Percentiles rank a stretch among this genome's conserved stretches.
Evolutionary conservation across 2,113 vertebrate genomes (phyloP).

Genomic region (Aptenodytes patagonicus): DNA sequence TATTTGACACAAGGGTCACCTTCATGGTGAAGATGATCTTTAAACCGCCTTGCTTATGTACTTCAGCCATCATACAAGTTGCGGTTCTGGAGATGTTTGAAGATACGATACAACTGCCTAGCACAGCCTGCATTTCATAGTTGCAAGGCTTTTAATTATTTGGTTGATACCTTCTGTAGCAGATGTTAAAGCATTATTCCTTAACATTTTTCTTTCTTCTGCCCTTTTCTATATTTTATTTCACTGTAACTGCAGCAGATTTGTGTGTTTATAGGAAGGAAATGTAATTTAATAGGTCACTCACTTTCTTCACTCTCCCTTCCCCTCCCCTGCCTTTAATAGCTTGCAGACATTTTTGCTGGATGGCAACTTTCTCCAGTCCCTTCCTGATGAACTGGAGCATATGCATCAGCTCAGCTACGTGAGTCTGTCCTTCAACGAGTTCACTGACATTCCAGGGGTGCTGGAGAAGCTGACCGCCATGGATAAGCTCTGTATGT

Average conservation of each 20-base stretch:
- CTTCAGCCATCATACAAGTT: neutral
- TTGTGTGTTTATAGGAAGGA: slow-evolving; percentile 10
- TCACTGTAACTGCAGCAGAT: neutral
- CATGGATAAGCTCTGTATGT: slow-evolving; percentile 96
- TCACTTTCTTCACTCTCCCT: slow-evolving; percentile 12
- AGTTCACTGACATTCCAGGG: slow-evolving; percentile 86
- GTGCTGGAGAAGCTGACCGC: slow-evolving; percentile 88
- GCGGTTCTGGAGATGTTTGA: neutral
- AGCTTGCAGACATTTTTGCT: slow-evolving; percentile 96
- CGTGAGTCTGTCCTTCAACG: slow-evolving; percentile 94
- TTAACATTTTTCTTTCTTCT: neutral
- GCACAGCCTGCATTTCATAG: neutral
- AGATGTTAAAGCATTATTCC: neutral
- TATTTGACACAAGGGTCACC: neutral
- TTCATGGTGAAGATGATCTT: neutral
- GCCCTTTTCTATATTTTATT: neutral
- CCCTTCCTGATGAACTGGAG: slow-evolving; percentile 87
- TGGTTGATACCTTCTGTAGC: neutral
- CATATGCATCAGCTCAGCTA: slow-evolving; percentile 88
- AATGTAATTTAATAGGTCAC: neutral
- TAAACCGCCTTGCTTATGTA: neutral
- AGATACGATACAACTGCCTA: neutral
- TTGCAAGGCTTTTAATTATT: neutral
- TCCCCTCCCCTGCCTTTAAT: neutral
- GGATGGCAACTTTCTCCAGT: slow-evolving; percentile 92